Evolutionary conservation across 2,113 vertebrate species (phyloP), one percentile per base, ranked within the genome.

Genomic region (Hiodon alosoides): DNA sequence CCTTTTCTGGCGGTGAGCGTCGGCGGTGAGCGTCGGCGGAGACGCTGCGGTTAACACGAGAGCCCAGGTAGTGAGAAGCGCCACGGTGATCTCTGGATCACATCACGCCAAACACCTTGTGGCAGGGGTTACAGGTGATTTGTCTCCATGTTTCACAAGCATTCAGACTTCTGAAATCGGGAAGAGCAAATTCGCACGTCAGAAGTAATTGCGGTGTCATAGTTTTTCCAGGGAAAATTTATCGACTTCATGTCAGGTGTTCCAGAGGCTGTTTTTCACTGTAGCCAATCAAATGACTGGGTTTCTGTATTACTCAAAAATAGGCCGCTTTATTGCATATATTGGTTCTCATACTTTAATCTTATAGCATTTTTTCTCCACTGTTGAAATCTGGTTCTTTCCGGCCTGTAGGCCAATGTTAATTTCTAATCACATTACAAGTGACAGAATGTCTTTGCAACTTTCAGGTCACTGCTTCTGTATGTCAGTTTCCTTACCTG

Each of bases 51-150:
- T 60, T 31, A 17, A 60, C 58, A 66, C 46, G 14, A 14, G 46
- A 59, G 73, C 31, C 31, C 31, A 31, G 64, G 14, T 51, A 55
- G 48, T 7, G 8, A 8, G 46, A 4, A 14, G 60, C 59, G 3
- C 46, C 54, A 17, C 16, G 14, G 46, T 13, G 31, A 31, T 31
- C 46, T 51, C 73, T 75, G 65, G 65, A 31, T 51, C 4, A n/a
- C 8, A 17, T 59, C 46, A 58, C 8, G 4, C 54, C 58, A 57
- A 57, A 14, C 14, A 0, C 9, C 46, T 7, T 4, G 48, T 74
- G 73, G 53, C 73, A 67, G 64, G 53, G 50, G 52, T 58, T 58
- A 14, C 31, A 74, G 55, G 69, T 71, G 65, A 74, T 74, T 74
- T 57, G 62, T 16, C 53, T 59, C 53, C 71, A 16, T 51, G 51